Conservation (phyloP, 2,797 vertebrate species). For the Cyclura pinguis region DNA sequence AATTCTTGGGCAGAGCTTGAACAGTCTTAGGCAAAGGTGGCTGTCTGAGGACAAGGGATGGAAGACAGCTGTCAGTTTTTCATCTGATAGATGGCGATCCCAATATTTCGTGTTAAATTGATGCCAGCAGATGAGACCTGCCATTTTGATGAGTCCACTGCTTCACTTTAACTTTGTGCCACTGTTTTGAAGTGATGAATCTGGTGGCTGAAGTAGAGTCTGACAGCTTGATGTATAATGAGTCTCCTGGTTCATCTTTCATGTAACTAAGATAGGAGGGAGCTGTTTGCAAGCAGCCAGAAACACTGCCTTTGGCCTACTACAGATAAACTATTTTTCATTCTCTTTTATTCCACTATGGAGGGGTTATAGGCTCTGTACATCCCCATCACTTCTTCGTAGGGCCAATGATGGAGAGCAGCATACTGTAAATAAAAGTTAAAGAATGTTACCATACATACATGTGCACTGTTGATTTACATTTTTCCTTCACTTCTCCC, state of each 20-base stretch:
- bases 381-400: background rate
- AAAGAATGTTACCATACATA: background rate
- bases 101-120: rapidly evolving
- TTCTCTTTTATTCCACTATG: background rate
- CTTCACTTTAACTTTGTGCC: background rate
- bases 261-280: background rate
- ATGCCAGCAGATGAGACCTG: rapidly evolving
- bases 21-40: background rate
- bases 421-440: background rate
- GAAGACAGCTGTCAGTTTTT: background rate
- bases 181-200: background rate
- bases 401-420: background rate
- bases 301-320: background rate
- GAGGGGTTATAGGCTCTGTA: background rate
- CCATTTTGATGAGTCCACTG: rapidly evolving
- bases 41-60: background rate
- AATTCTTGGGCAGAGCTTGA: background rate
- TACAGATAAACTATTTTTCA: background rate
- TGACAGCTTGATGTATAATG: background rate
- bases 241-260: background rate
- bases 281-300: background rate
- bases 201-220: background rate
- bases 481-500: background rate
- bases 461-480: background rate
- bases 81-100: background rate